Evolutionary conservation across 2,888 invertebrate genomes (phyloP).

Genomic region (Tenthredo mesomela): DNA sequence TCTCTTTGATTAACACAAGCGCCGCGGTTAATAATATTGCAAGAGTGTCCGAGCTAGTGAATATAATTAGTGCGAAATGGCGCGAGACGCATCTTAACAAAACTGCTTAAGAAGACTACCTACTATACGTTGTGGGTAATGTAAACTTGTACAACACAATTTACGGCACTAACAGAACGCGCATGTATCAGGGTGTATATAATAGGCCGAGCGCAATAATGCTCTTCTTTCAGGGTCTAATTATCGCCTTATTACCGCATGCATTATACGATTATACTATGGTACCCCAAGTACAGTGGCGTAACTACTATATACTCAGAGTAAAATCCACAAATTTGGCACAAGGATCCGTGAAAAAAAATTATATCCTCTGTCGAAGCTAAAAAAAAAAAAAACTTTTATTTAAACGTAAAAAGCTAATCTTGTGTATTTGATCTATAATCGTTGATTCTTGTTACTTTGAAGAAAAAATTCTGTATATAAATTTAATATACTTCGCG

Average conservation of each 20-base stretch:
- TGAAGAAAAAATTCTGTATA: not conserved
- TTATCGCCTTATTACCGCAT: constrained; percentile 38
- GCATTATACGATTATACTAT: not conserved
- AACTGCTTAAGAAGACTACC: not conserved
- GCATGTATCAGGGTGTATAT: not conserved
- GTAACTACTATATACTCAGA: not conserved
- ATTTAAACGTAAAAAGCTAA: not conserved
- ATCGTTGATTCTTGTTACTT: not conserved
- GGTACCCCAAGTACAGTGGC: constrained; percentile 12
- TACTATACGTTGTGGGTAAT: not conserved
- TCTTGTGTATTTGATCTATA: not conserved
- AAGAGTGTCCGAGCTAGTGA: constrained; percentile 2
- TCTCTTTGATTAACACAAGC: constrained; percentile 21
- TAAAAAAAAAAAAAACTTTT: not conserved
- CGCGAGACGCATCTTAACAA: not conserved
- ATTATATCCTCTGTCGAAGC: not conserved
- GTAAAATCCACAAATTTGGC: not conserved
- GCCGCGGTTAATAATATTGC: not conserved
- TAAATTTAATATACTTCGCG: not conserved
- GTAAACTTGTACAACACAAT: not conserved
- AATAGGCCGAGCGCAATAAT: not conserved
- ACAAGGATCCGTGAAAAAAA: not conserved
- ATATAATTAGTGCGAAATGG: constrained; percentile 38
- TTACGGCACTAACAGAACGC: not conserved
- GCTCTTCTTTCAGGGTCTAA: constrained; percentile 45